Conservation (phyloP, 2,113 vertebrate genomes). For the Petrocephalus microphthalmus region DNA sequence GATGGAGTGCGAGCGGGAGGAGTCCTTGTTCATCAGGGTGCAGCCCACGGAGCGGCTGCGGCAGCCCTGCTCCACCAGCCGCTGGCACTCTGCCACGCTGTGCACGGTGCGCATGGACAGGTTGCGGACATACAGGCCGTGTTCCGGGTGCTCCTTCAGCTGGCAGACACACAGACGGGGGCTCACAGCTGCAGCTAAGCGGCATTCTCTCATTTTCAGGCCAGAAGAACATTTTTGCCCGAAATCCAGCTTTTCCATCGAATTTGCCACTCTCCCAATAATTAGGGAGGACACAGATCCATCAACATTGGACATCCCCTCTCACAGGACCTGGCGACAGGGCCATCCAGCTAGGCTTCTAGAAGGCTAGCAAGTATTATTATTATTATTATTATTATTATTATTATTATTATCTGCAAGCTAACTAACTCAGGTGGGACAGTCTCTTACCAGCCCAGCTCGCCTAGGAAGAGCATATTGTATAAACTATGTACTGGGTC, state of each 20-base stretch:
- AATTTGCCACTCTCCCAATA: too few relatives aligned
- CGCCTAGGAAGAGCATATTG: not conserved
- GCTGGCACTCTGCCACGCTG: slow-evolving; percentile 70
- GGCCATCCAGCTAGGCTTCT: not conserved
- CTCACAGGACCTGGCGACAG: not conserved
- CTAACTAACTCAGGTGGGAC: not conserved
- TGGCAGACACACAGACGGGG: slow-evolving; percentile 40
- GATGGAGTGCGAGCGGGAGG: slow-evolving; percentile 81
- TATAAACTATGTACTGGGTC: not conserved
- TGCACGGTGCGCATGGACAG: slow-evolving; percentile 78
- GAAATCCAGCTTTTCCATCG: not conserved
- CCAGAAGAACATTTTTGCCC: not conserved
- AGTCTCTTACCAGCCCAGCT: not conserved
- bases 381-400: not conserved
- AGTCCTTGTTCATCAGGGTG: slow-evolving; percentile 83
- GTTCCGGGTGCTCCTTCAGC: slow-evolving; percentile 84
- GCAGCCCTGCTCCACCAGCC: slow-evolving; percentile 75
- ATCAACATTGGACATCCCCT: not conserved
- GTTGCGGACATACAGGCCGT: slow-evolving; percentile 68
- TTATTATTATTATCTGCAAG: not conserved
- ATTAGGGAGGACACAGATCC: not conserved
- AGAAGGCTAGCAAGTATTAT: not conserved
- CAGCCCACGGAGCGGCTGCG: slow-evolving; percentile 72
- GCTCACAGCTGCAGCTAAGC: not conserved
- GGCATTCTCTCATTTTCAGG: not conserved